A percentile compares a stretch with the other conserved stretches of the same genome.
Evolutionary conservation across 2,888 invertebrate genomes (phyloP).

Genomic region (Buathra laborator): DNA sequence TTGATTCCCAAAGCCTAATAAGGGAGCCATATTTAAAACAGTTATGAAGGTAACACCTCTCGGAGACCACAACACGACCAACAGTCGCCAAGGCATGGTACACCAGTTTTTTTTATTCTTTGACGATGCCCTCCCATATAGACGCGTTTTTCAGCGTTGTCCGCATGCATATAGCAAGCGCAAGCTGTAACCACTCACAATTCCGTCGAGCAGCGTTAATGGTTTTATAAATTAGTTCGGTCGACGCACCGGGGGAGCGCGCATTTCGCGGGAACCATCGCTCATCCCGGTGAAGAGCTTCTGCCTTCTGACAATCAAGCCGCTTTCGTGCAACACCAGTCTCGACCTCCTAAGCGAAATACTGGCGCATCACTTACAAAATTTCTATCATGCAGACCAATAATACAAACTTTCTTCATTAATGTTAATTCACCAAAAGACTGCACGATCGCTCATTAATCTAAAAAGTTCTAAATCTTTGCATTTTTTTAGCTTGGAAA

Average conservation of each 20-base stretch:
- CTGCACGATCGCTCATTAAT: no score
- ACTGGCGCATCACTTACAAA: neutral
- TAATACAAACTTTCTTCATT: neutral
- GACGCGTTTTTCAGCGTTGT: conserved; percentile 1
- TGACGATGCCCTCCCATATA: conserved; percentile 44
- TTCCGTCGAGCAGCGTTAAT: conserved; percentile 68
- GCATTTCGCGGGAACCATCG: conserved; percentile 67
- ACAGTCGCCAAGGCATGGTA: conserved; percentile 52
- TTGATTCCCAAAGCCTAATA: conserved; percentile 7
- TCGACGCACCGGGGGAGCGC: conserved; percentile 55
- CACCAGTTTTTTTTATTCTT: conserved; percentile 19
- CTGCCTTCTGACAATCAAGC: conserved; percentile 52
- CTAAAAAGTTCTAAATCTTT: no score
- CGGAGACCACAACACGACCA: conserved; percentile 37
- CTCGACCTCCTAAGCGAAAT: conserved; percentile 15
- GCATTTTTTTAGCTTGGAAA: no score
- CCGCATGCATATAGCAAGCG: neutral
- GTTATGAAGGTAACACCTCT: conserved; percentile 60
- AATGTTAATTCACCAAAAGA: neutral
- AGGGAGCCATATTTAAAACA: conserved; percentile 26
- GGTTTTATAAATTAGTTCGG: conserved; percentile 73
- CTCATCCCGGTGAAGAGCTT: conserved; percentile 68
- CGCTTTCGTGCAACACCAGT: conserved; percentile 8
- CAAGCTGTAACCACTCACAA: conserved; percentile 30
- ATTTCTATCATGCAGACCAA: neutral